phyloP scores from a whole-genome alignment of 2,888 invertebrate species.

The Lathronympha strigana region DNA sequence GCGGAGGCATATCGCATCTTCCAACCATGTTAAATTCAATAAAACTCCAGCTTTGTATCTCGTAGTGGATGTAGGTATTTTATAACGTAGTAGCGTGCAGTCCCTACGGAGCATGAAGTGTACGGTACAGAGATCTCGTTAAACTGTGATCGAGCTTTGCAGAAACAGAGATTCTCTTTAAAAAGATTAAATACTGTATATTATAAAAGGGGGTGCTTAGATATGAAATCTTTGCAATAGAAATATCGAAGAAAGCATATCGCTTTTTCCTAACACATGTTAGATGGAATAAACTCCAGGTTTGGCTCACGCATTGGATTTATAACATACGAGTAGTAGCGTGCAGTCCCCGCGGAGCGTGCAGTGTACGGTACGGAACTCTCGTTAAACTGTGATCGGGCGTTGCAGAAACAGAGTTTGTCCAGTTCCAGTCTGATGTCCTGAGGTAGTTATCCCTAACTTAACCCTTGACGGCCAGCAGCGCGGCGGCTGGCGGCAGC shows the following conservation, averaged over 20 bases:
- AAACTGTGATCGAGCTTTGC: conserved; percentile 37
- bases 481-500: too few relatives aligned
- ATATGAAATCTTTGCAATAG: too few relatives aligned
- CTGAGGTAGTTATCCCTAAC: too few relatives aligned
- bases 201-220: too few relatives aligned
- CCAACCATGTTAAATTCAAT: conserved; percentile 37
- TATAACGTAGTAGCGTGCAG: conserved; percentile 35
- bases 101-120: conserved; percentile 22
- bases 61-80: conserved; percentile 29
- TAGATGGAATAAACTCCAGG: conserved; percentile 39
- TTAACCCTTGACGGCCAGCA: too few relatives aligned
- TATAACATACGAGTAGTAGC: conserved; percentile 37
- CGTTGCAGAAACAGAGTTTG: background rate
- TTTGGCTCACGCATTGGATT: conserved; percentile 24
- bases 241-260: too few relatives aligned
- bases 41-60: conserved; percentile 34
- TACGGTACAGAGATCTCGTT: conserved; percentile 28
- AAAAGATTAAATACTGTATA: conserved; percentile 1
- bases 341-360: conserved; percentile 30
- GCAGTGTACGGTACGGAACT: conserved; percentile 1
- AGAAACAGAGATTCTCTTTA: conserved; percentile 30
- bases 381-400: background rate
- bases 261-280: conserved; percentile 24
- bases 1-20: background rate
- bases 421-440: background rate